A percentile compares a stretch with the other conserved stretches of the same genome.
phyloP scores from a whole-genome alignment of 2,113 vertebrate genomes.

The Scatophagus argus region DNA sequence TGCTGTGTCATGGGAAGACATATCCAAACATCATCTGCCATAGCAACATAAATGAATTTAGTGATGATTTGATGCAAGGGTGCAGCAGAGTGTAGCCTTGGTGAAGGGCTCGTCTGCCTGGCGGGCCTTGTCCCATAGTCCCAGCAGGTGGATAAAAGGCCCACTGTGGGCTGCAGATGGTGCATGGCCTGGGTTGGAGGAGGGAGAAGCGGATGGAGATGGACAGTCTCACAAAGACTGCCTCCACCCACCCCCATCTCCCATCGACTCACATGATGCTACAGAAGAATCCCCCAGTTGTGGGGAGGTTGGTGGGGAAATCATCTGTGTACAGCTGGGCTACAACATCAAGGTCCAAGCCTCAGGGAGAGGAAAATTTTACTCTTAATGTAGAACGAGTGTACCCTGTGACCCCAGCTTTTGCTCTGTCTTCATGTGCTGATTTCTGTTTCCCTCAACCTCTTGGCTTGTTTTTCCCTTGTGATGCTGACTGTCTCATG shows the following conservation, averaged over 20 bases:
- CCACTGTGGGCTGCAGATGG: constrained; percentile 77
- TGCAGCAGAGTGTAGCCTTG: constrained; percentile 17
- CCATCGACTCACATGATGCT: constrained; percentile 56
- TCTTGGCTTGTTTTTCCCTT: constrained; percentile 31
- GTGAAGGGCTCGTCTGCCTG: constrained; percentile 42
- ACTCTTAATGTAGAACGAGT: constrained; percentile 65
- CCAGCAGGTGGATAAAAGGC: constrained; percentile 67
- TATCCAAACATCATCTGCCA: constrained; percentile 39
- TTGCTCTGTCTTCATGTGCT: constrained; percentile 51
- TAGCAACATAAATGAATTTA: constrained; percentile 40
- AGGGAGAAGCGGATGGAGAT: constrained; percentile 51
- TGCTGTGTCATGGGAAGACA: constrained; percentile 60
- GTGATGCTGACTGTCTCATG: constrained; percentile 46
- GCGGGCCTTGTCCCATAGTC: constrained; percentile 43
- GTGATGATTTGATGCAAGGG: constrained; percentile 26
- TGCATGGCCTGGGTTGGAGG: constrained; percentile 58
- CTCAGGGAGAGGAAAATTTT: constrained; percentile 53
- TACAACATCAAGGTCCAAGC: constrained; percentile 50
- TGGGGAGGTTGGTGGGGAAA: constrained; percentile 25
- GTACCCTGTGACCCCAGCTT: constrained; percentile 59
- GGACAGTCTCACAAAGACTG: constrained; percentile 65
- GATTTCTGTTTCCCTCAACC: constrained; percentile 63
- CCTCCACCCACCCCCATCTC: constrained; percentile 40
- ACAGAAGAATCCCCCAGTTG: constrained; percentile 61
- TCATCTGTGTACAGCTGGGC: constrained; percentile 61